Evolutionary conservation across 2,113 vertebrate genomes (phyloP).

Genomic region (Candoia aspera): DNA sequence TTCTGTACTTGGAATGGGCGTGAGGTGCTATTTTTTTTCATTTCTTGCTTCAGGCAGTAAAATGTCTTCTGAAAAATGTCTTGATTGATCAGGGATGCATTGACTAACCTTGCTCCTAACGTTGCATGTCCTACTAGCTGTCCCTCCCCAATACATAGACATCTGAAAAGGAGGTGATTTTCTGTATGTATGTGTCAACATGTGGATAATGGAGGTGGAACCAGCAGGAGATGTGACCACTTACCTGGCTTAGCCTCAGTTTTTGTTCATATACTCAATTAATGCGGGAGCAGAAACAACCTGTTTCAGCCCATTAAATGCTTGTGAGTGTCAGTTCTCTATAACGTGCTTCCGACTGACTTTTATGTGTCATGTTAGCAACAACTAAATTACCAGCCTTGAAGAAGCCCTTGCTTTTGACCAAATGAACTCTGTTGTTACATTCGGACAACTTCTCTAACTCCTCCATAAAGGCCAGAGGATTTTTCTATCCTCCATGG

Average conservation of each 20-base stretch:
- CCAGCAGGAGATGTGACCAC: background rate
- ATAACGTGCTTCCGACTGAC: background rate
- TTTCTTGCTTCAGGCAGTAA: background rate
- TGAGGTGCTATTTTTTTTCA: background rate
- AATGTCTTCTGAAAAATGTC: background rate
- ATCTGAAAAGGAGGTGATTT: background rate
- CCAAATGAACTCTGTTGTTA: background rate
- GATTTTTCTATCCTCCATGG: background rate
- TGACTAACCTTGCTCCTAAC: background rate
- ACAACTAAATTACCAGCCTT: background rate
- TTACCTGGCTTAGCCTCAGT: background rate
- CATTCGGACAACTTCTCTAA: background rate
- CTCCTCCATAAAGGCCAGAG: background rate
- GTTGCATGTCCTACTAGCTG: background rate
- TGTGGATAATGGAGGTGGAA: background rate
- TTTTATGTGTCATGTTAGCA: background rate
- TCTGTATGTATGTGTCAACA: background rate
- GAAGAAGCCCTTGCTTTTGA: background rate
- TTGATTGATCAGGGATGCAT: background rate
- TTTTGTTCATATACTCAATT: background rate
- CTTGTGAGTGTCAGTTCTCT: background rate
- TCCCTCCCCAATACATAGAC: background rate
- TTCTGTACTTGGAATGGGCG: background rate
- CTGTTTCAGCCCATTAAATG: background rate
- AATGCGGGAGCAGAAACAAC: background rate